Percentiles rank a stretch among this genome's conserved stretches.
Conservation (phyloP, 2,888 invertebrate species). For the Omphaloscelis lunosa region DNA sequence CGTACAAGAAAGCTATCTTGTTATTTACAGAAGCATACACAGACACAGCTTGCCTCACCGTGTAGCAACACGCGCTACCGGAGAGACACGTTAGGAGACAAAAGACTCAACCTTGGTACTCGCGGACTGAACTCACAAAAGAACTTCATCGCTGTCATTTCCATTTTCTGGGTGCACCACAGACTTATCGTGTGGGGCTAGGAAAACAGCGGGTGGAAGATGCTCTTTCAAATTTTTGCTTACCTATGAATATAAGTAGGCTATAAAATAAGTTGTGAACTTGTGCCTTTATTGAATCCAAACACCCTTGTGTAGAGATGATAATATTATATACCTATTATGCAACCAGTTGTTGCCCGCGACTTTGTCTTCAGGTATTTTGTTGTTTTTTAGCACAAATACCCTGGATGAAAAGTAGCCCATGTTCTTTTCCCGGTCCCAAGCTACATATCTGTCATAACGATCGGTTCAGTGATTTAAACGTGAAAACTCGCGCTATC, state of each 20-base stretch:
- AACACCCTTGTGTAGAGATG: neutral
- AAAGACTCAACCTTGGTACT: conserved; percentile 65
- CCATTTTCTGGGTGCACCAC: conserved; percentile 82
- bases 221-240: neutral
- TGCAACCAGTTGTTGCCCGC: neutral
- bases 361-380: neutral
- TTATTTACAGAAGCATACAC: neutral
- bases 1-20: neutral
- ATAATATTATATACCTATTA: too few relatives aligned
- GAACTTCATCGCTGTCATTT: conserved; percentile 84
- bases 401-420: neutral
- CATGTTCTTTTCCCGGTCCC: neutral
- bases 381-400: neutral
- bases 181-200: conserved; percentile 73
- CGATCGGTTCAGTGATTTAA: neutral
- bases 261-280: neutral
- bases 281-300: neutral
- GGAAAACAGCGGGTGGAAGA: conserved; percentile 42
- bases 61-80: conserved; percentile 13
- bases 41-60: conserved; percentile 8
- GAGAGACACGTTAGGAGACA: conserved; percentile 54
- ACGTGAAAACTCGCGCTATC: neutral
- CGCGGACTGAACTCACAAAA: conserved; percentile 75
- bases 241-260: neutral
- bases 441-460: neutral